A percentile compares a stretch with the other conserved stretches of the same genome.
phyloP scores from a whole-genome alignment of 2,797 vertebrate genomes.

The Thalassophryne amazonica region DNA sequence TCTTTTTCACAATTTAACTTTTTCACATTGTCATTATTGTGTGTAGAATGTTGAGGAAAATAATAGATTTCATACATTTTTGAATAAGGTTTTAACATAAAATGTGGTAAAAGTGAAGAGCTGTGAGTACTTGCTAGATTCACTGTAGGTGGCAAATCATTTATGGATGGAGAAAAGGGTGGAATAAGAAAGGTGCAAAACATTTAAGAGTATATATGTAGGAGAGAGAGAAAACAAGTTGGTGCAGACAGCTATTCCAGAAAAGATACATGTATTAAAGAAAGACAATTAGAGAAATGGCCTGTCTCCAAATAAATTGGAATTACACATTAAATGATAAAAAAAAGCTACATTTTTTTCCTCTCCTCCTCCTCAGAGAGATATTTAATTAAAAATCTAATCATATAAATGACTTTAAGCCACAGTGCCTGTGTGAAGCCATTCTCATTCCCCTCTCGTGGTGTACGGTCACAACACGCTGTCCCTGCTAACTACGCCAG shows the following conservation, averaged over 20 bases:
- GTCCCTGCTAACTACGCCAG: slow-evolving; percentile 65
- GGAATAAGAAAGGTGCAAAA: slow-evolving; percentile 20
- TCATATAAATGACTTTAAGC: slow-evolving; percentile 73
- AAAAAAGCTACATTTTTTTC: slow-evolving; percentile 34
- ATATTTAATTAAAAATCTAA: slow-evolving; percentile 78
- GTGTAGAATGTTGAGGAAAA: too few species aligned
- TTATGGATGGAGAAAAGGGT: slow-evolving; percentile 29
- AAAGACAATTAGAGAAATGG: slow-evolving; percentile 61
- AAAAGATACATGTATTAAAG: too few species aligned
- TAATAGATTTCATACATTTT: too few species aligned
- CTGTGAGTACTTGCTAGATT: too few species aligned
- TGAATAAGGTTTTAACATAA: too few species aligned
- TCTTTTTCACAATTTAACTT: too few species aligned
- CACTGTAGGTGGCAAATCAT: slow-evolving; percentile 39
- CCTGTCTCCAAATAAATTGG: slow-evolving; percentile 64
- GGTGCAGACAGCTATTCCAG: slow-evolving; percentile 41
- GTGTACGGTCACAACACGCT: slow-evolving; percentile 53
- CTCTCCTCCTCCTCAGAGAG: slow-evolving; percentile 48
- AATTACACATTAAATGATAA: slow-evolving; percentile 72
- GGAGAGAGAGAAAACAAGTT: slow-evolving; percentile 7
- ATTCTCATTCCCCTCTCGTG: slow-evolving; percentile 60
- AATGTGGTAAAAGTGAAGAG: too few species aligned
- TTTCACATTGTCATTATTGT: too few species aligned
- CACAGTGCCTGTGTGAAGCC: slow-evolving; percentile 55
- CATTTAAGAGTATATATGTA: background rate